Percentiles rank a stretch among this genome's conserved stretches.
phyloP scores from a whole-genome alignment of 2,113 vertebrate species.

The Zosterops pallidus region DNA sequence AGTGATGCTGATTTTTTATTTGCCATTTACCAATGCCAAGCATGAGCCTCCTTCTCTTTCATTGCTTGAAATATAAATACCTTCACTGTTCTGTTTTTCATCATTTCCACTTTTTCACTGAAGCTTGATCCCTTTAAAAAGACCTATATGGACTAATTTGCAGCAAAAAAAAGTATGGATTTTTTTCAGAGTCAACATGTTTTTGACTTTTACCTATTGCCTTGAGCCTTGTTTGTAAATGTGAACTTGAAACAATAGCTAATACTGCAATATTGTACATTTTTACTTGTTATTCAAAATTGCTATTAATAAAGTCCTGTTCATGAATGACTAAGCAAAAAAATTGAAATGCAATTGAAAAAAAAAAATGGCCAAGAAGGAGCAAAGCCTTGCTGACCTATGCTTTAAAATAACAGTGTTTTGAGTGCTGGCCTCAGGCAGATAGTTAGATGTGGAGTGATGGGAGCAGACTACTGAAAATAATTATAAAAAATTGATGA shows the following conservation, averaged over 20 bases:
- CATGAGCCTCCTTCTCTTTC: neutral
- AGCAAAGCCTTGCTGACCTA: neutral
- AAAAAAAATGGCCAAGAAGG: neutral
- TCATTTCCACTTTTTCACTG: neutral
- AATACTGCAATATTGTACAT: neutral
- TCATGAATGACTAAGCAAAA: neutral
- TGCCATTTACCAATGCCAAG: neutral
- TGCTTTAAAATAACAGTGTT: slow-evolving; percentile 16
- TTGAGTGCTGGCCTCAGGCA: slow-evolving; percentile 45
- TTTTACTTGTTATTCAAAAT: neutral
- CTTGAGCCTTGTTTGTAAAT: neutral
- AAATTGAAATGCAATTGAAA: neutral
- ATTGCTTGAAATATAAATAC: neutral
- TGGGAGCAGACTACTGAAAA: slow-evolving; percentile 40
- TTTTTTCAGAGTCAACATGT: neutral
- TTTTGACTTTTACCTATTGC: neutral
- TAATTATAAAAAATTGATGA: slow-evolving; percentile 45
- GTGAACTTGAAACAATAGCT: neutral
- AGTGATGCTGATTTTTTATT: neutral
- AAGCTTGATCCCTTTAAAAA: neutral
- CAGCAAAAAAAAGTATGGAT: neutral
- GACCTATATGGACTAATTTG: neutral
- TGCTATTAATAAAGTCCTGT: neutral
- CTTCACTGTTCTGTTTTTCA: neutral
- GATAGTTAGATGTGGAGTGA: slow-evolving; percentile 35